Evolutionary conservation across 2,888 invertebrate species (phyloP).

Genomic region (Thera obeliscata): DNA sequence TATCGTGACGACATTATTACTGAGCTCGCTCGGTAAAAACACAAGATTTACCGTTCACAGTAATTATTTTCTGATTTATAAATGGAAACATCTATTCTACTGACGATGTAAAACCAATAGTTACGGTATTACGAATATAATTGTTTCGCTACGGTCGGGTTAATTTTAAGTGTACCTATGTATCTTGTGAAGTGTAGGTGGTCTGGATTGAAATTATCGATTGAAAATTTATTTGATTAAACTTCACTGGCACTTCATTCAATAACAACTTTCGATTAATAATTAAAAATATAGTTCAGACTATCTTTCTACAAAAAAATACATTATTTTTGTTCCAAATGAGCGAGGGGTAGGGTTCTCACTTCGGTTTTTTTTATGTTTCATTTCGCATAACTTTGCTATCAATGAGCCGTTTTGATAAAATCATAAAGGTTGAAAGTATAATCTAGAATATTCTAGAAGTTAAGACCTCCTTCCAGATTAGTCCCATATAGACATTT

Average conservation of each 20-base stretch:
- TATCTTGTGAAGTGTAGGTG: constrained; percentile 29
- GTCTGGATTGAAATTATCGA: constrained; percentile 21
- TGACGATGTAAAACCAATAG: constrained; percentile 57
- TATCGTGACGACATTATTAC: constrained; percentile 79
- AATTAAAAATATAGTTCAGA: no score
- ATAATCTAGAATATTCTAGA: no score
- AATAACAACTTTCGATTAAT: background rate
- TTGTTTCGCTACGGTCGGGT: constrained; percentile 46
- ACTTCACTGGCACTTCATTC: background rate
- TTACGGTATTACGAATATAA: constrained; percentile 45
- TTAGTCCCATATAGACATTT: no score
- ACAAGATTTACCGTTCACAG: constrained; percentile 50
- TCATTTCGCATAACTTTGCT: no score
- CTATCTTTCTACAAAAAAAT: no score
- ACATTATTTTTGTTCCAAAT: no score
- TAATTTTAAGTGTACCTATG: constrained; percentile 31
- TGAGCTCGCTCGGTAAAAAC: constrained; percentile 57
- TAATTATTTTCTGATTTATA: constrained; percentile 63
- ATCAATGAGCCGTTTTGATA: no score
- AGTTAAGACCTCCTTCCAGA: no score
- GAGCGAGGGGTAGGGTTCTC: no score
- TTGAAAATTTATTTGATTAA: constrained; percentile 1
- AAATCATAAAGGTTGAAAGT: no score
- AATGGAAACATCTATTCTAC: constrained; percentile 55
- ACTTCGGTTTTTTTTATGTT: no score